Evolutionary conservation across 2,797 vertebrate species (phyloP), one percentile per base, ranked within the genome.

Genomic region (Sebastes taczanowskii): DNA sequence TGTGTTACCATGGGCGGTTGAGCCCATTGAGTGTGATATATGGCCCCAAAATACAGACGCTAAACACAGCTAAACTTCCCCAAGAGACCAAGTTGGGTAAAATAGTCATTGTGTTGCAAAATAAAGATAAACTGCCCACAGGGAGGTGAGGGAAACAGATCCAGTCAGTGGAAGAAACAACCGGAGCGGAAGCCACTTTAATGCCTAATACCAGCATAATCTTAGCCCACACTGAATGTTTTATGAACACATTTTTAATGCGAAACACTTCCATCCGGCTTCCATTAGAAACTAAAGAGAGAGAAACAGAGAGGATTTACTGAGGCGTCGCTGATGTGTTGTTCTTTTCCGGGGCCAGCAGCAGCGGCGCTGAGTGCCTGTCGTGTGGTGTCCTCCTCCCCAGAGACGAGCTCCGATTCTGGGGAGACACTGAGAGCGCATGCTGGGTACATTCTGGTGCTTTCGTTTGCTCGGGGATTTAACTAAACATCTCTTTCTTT

Each of bases 171-270:
- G 72, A 83, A 81, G 77, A 80, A 87, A 84, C 42, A 67, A 83
- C 74, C 34, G 25, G 29, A 80, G 68, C 62, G 79, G 87, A 82
- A 89, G 88, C 81, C 83, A 84, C 88, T 91, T 88, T 74, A 86
- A 87, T 22, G 65, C 77, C 85, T 88, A 85, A 91, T 84, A 88
- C 78, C 14, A 61, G 74, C 27, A n/a, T 85, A 80, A 90, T 90
- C 81, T 89, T 88, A 88, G 90, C 80, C 77, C 71, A 66, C 80
- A 49, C 82, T 94, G 65, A 94, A 95, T 94, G 90, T 93, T 95
- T 95, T 82, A 95, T 94, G 86, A 92, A 83, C 84, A 87, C 85
- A 84, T 85, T 92, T 90, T 91, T 94, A 92, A 93, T 93, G 91
- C 72, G 64, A 74, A 91, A 92, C 81, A 80, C 89, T 91, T 88